Evolutionary conservation across 2,113 vertebrate genomes (phyloP).

Genomic region (Stomatorhinus ivindoensis): DNA sequence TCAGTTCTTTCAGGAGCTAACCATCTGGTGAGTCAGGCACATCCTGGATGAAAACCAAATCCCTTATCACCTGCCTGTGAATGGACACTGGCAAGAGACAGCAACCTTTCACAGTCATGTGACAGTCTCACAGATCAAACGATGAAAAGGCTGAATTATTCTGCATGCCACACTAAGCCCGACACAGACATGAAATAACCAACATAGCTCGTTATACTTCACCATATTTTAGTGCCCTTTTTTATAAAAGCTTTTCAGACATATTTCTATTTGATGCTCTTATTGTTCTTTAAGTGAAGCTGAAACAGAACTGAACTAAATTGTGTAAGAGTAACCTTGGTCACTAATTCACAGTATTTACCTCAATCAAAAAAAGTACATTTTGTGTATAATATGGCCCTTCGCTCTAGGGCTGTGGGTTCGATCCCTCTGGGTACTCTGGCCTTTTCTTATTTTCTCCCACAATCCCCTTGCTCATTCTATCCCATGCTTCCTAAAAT

Average conservation of each 20-base stretch:
- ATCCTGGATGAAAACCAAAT: neutral
- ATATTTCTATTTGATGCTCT: neutral
- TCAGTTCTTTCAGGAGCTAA: neutral
- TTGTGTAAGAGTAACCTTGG: neutral
- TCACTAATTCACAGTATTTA: neutral
- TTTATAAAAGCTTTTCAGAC: neutral
- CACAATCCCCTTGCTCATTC: neutral
- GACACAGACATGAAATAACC: neutral
- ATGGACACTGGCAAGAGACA: conserved; percentile 11
- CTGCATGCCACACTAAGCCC: neutral
- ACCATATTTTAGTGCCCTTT: neutral
- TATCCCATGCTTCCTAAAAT: neutral
- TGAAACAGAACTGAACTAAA: neutral
- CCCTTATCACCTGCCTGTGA: conserved; percentile 27
- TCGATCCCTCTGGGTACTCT: neutral
- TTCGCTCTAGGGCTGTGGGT: neutral
- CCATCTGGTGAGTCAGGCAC: neutral
- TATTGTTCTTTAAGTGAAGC: neutral
- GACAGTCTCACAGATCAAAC: conserved; percentile 21
- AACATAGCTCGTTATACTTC: neutral
- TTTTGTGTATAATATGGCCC: neutral
- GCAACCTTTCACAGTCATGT: conserved; percentile 18
- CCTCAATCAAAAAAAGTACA: neutral
- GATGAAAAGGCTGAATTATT: conserved; percentile 1
- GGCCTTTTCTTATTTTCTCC: neutral